Evolutionary conservation across 2,888 invertebrate species (phyloP).

Genomic region (Ditula angustiorana): DNA sequence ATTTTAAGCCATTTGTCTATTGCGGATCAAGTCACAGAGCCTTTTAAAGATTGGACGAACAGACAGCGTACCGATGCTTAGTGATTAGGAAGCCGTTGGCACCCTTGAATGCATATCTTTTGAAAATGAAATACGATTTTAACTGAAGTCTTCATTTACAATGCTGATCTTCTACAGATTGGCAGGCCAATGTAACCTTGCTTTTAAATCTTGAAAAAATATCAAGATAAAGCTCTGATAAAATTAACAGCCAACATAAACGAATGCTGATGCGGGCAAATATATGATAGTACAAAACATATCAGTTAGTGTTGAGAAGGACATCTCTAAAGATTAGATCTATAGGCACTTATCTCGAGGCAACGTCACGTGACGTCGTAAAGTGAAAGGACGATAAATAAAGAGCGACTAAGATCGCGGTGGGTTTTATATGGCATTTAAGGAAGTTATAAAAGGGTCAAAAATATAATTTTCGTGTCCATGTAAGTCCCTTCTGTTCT

Average conservation of each 20-base stretch:
- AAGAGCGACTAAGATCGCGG: neutral
- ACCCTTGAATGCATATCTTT: too few species aligned
- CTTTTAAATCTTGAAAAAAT: neutral
- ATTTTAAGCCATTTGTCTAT: too few species aligned
- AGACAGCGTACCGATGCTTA: too few species aligned
- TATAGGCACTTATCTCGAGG: neutral
- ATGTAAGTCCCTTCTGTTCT: too few species aligned
- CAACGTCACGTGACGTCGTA: neutral
- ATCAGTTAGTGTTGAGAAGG: neutral
- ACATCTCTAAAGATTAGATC: neutral
- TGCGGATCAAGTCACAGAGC: too few species aligned
- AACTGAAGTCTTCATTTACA: too few species aligned
- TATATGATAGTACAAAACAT: neutral
- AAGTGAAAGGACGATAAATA: slow-evolving; percentile 5
- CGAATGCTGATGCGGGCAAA: neutral
- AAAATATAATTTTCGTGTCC: too few species aligned
- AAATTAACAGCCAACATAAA: neutral
- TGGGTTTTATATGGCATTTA: neutral
- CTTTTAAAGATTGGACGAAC: too few species aligned
- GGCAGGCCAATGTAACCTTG: neutral
- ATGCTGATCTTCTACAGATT: too few species aligned
- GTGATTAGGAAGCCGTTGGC: too few species aligned
- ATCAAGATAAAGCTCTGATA: neutral
- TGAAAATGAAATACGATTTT: too few species aligned
- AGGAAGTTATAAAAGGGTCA: too few species aligned